Evolutionary conservation across 2,797 vertebrate genomes (phyloP), one percentile per base, ranked within the genome.

Genomic region (Tolypeutes matacus): DNA sequence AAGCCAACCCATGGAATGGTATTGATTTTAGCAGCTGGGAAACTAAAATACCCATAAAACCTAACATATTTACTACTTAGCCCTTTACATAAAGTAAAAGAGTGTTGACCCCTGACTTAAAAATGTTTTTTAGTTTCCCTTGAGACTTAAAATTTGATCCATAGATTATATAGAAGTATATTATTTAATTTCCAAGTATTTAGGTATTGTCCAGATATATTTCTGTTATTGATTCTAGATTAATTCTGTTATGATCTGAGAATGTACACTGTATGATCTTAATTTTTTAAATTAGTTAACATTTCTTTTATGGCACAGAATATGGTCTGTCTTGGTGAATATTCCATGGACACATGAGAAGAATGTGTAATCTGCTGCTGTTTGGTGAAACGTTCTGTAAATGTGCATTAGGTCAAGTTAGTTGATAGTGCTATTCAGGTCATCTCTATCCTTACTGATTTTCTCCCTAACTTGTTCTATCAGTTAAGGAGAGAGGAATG

Each of bases 11-110:
- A 46, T 46, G 42, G 42, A 46, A 46, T 46, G 42, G 42, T 46
- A 46, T 46, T 46, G 42, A 46, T 46, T 46, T 46, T 46, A 46
- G 42, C 42, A 51, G 51, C 51, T 51, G 14, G 14, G 51, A 51
- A 51, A 12, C 42, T 15, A 51, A 51, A 51, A 51, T 11, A 51
- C 7, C n/a, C 34, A 67, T 73, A 85, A 92, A 49, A 58, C 58
- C 84, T 62, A 85, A 92, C 80, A 49, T 94, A 86, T 56, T 92
- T 96, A 69, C 85, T 82, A 56, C 58, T 49, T 77, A n/a, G 56
- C 36, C 34, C 81, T 86, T 92, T 90, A 86, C 42, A 51, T 51
- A 51, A 51, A 51, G 85, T 89, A 88, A 82, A 78, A 78, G 39
- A 78, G 39, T 83, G 27, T 76, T 94, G 76, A 82, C 34, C 9